phyloP scores from a whole-genome alignment of 2,113 vertebrate species.

The Pelecanoides urinatrix region DNA sequence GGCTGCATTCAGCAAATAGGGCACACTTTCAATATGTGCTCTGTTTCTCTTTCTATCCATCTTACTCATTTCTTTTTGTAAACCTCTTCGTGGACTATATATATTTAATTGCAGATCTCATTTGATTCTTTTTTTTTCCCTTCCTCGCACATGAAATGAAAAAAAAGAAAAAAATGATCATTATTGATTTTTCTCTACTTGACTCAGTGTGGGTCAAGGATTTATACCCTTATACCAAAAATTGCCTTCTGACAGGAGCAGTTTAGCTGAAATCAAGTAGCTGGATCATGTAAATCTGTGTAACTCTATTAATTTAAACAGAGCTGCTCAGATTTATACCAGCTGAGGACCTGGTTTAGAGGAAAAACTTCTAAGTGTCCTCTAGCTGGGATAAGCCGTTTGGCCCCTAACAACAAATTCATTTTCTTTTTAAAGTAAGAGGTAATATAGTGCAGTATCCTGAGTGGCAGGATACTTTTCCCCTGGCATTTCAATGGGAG shows the following conservation, averaged over 20 bases:
- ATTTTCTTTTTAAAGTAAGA: background rate
- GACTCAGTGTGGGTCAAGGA: background rate
- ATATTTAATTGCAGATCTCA: background rate
- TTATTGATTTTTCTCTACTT: background rate
- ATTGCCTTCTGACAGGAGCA: background rate
- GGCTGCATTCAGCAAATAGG: constrained; percentile 41
- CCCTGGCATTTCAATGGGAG: background rate
- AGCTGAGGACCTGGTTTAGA: background rate
- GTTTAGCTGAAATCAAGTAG: background rate
- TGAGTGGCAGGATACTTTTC: background rate
- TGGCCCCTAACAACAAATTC: background rate
- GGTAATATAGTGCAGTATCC: background rate
- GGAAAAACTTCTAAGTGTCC: background rate
- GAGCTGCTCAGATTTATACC: background rate
- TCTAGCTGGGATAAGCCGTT: background rate
- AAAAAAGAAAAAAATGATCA: background rate
- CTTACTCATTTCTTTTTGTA: background rate
- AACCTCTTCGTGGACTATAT: background rate
- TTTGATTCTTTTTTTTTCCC: background rate
- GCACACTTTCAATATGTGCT: background rate
- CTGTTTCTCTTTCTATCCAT: constrained; percentile 3
- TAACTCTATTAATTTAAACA: constrained; percentile 19
- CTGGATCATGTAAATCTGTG: constrained; percentile 31
- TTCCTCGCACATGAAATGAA: background rate
- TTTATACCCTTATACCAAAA: constrained; percentile 13